Evolutionary conservation across 2,888 invertebrate species (phyloP).

Genomic region (Pammene fasciana): DNA sequence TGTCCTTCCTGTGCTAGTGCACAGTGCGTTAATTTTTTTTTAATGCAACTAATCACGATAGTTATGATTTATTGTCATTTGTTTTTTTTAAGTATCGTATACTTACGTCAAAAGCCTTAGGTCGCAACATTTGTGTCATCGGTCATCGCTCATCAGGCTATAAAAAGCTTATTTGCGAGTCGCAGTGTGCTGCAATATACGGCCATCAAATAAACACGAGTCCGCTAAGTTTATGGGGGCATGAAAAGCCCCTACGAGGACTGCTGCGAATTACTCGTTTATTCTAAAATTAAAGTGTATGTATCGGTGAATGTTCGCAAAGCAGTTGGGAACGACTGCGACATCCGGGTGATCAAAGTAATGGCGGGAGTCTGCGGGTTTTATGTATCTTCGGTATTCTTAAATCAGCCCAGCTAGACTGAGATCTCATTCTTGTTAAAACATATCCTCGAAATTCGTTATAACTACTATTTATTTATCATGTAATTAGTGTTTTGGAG

Average conservation of each 20-base stretch:
- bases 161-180: constrained; percentile 28
- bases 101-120: not conserved
- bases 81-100: not conserved
- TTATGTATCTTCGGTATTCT: constrained; percentile 52
- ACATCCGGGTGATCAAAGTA: constrained; percentile 80
- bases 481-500: too few species aligned
- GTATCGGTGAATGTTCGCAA: constrained; percentile 64
- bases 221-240: constrained; percentile 59
- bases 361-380: constrained; percentile 65
- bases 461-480: too few species aligned
- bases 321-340: constrained; percentile 67
- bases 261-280: constrained; percentile 61
- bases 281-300: constrained; percentile 72
- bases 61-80: too few species aligned
- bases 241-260: constrained; percentile 53
- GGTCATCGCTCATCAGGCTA: not conserved
- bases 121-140: constrained; percentile 24
- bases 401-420: not conserved
- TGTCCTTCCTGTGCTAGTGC: too few species aligned
- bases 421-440: not conserved
- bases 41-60: too few species aligned
- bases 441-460: not conserved
- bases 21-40: too few species aligned
- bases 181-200: constrained; percentile 17
- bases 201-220: constrained; percentile 61